Base-by-base conservation (phyloP, 2,888 invertebrate species). In the Urechis unicinctus region DNA sequence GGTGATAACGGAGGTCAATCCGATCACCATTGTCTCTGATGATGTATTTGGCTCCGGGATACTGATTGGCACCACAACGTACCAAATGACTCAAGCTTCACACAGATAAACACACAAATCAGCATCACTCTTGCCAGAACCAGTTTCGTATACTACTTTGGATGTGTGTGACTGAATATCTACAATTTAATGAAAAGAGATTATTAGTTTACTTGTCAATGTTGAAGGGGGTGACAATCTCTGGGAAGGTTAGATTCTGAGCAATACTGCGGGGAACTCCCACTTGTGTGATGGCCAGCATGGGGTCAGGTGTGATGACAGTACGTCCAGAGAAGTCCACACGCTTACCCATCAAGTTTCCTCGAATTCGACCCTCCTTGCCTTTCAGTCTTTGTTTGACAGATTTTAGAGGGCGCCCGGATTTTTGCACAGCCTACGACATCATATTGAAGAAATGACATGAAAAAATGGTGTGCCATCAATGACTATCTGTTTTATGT, bases 311-410 rank as follows among this genome's bases (percentile, higher is more conserved):
- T 24, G 82, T 82, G 66, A 82, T 82, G 71, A 99, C 98, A 70
- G 98, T 98, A 78, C 98, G 88, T 3, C 96, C 98, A 0, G 97
- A 97, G 78, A 98, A 99, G 76, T 99, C 98, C 0, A 99, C 98
- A 82, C 98, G 93, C 78, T 98, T 98, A 53, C 98, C 98, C 98
- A 99, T 99, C 69, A 99, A 85, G 79, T 99, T 99, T 69, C 98
- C 98, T 79, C 98, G 84, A 71, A 99, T 97, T 71, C 98, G 85
- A 0, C 98, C 98, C 85, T 99, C 98, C 77, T 99, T 99, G 24
- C 97, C 96, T 80, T 97, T 97, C 59, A 84, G 68, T 48, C 98
- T 85, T 2, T 96, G 91, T 78, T 98, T 98, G 52, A 99, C 84
- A 0, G 98, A 95, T 81, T 99, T 99, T 6, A 99, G 80, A 0